Conservation (phyloP, 2,888 invertebrate species). For the Sisyra terminalis region DNA sequence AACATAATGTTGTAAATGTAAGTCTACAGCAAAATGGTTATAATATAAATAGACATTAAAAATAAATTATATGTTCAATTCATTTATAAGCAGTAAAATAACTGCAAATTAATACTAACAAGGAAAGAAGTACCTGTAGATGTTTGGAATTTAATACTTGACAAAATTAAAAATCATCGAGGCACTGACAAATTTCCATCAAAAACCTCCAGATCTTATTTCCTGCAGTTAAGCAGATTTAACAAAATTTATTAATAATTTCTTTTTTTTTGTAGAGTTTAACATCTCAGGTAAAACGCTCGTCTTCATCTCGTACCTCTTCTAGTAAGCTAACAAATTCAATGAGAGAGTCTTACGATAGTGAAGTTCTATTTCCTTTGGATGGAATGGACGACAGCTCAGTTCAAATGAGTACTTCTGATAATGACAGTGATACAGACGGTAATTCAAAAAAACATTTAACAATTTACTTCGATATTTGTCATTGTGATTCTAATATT, state of each 20-base stretch:
- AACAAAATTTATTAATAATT: neutral
- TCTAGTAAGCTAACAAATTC: constrained; percentile 6
- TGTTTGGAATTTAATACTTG: too few relatives aligned
- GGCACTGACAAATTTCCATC: too few relatives aligned
- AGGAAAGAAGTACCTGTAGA: too few relatives aligned
- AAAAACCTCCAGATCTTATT: too few relatives aligned
- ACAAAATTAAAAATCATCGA: too few relatives aligned
- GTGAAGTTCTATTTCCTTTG: constrained; percentile 60
- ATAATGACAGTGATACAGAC: constrained; percentile 58
- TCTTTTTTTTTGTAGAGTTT: constrained; percentile 7
- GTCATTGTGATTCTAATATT: too few relatives aligned
- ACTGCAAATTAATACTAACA: too few relatives aligned
- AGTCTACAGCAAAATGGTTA: constrained; percentile 7
- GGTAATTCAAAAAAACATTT: constrained; percentile 29
- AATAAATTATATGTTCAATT: too few relatives aligned
- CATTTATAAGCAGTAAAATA: too few relatives aligned
- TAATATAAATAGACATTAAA: too few relatives aligned
- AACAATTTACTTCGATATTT: too few relatives aligned
- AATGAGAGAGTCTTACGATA: constrained; percentile 26
- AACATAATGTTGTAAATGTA: constrained; percentile 10
- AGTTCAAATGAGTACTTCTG: constrained; percentile 26
- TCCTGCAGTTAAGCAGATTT: neutral
- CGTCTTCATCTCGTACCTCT: constrained; percentile 1
- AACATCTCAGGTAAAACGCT: constrained; percentile 2
- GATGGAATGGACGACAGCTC: constrained; percentile 48